These are phyloP conservation scores for Apoderus coryli DNA, from an alignment of 2,888 invertebrate genomes.

Conservation along the genomic window DNA sequence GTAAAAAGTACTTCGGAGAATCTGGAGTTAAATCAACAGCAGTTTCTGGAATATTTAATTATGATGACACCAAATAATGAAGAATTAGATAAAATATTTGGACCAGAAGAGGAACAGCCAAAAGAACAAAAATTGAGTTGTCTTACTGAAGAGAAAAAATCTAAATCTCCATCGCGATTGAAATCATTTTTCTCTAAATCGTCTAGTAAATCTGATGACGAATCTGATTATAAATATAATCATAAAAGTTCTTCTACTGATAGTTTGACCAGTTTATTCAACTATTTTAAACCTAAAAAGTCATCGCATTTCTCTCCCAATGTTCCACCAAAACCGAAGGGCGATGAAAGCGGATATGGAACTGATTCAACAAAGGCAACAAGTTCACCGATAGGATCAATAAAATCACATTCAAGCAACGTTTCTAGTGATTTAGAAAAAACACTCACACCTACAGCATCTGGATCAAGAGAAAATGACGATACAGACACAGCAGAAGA, in stretches of 20 bases:
- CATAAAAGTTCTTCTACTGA: constrained; percentile 25
- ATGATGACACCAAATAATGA: constrained; percentile 27
- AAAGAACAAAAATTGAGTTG: constrained; percentile 18
- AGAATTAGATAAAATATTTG: constrained; percentile 22
- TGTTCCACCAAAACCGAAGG: constrained; percentile 23
- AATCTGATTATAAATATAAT: constrained; percentile 22
- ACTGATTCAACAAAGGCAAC: constrained; percentile 41
- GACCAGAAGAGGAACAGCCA: constrained; percentile 21
- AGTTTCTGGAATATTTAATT: constrained; percentile 28
- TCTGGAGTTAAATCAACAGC: constrained; percentile 27
- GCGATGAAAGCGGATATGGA: constrained; percentile 43
- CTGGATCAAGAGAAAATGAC: constrained; percentile 11
- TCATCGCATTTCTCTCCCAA: constrained; percentile 21
- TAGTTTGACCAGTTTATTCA: constrained; percentile 26
- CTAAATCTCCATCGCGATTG: constrained; percentile 22
- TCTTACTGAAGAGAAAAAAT: constrained; percentile 23
- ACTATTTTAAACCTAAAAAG: constrained; percentile 25
- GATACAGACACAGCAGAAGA: constrained; percentile 26
- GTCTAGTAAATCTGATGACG: constrained; percentile 29
- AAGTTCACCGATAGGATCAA: constrained; percentile 37
- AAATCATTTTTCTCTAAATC: constrained; percentile 22
- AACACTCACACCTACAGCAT: constrained; percentile 9
- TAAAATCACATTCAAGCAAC: constrained; percentile 22
- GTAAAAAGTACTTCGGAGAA: constrained; percentile 24
- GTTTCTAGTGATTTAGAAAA: constrained; percentile 13